Conservation (phyloP, 2,797 vertebrate species). For the Pachyuromys duprasi region DNA sequence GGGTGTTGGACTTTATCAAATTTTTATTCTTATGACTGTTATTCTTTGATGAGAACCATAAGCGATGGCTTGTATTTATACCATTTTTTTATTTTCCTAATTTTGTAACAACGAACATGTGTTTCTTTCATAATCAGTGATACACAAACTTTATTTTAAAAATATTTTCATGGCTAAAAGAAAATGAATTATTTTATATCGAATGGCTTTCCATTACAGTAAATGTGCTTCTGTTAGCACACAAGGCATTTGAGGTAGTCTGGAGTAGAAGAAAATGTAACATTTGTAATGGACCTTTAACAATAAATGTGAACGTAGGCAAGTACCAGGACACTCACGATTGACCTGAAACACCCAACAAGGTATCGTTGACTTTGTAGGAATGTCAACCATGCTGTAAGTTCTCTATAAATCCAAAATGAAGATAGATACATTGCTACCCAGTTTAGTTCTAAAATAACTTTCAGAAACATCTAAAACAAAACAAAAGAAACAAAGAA, state of each 20-base stretch:
- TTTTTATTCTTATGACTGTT: too few species aligned
- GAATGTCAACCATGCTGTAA: slow-evolving; percentile 37
- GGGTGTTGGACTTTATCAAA: too few species aligned
- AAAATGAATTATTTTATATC: slow-evolving; percentile 53
- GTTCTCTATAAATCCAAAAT: slow-evolving; percentile 66
- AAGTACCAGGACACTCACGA: slow-evolving; percentile 72
- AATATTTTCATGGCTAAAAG: slow-evolving; percentile 52
- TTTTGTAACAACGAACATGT: slow-evolving; percentile 48
- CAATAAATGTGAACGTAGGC: slow-evolving; percentile 66
- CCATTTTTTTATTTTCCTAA: slow-evolving; percentile 15
- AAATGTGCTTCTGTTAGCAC: slow-evolving; percentile 52
- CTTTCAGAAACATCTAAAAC: slow-evolving; percentile 39
- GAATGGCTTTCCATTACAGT: slow-evolving; percentile 47
- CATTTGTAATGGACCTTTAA: slow-evolving; percentile 74
- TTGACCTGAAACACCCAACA: slow-evolving; percentile 76
- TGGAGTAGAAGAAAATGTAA: slow-evolving; percentile 54
- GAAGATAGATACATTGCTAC: slow-evolving; percentile 53
- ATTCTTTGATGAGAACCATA: slow-evolving; percentile 4
- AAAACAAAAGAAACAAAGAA: not conserved
- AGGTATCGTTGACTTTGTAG: slow-evolving; percentile 66
- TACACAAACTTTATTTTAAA: slow-evolving; percentile 45
- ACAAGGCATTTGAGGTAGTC: slow-evolving; percentile 24
- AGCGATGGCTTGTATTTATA: slow-evolving; percentile 32
- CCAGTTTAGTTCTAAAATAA: slow-evolving; percentile 56
- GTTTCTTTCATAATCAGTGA: slow-evolving; percentile 58